phyloP scores from a whole-genome alignment of 2,113 vertebrate species.

The Pelvicachromis taeniatus region DNA sequence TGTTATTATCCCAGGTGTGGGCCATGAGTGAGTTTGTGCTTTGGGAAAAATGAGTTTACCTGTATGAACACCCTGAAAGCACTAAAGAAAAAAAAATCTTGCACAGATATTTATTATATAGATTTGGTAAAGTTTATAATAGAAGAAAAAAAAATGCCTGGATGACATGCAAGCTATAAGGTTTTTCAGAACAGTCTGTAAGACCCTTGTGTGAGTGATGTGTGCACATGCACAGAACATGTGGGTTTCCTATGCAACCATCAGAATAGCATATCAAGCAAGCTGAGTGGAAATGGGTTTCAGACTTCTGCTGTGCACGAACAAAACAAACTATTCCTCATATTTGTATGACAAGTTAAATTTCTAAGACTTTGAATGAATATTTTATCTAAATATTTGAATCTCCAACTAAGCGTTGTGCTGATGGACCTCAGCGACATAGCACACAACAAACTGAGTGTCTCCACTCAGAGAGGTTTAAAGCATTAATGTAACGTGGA shows the following conservation, averaged over 20 bases:
- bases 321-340: background rate
- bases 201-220: background rate
- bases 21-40: background rate
- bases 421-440: background rate
- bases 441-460: background rate
- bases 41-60: background rate
- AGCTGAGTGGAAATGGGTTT: background rate
- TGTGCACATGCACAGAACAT: background rate
- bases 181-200: constrained; percentile 10
- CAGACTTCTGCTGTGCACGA: background rate
- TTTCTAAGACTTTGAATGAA: background rate
- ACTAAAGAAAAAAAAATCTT: background rate
- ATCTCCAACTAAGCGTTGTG: background rate
- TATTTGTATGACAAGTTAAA: background rate
- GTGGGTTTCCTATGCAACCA: background rate
- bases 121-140: background rate
- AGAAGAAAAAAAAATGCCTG: background rate
- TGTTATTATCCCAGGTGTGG: constrained; percentile 14
- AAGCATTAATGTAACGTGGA: background rate
- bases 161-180: background rate
- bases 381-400: background rate
- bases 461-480: background rate
- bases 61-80: background rate
- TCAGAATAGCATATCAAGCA: background rate
- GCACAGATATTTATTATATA: background rate